Evolutionary conservation across 2,888 invertebrate genomes (phyloP), one percentile per base, ranked within the genome.

Genomic region (Hermodice carunculata): DNA sequence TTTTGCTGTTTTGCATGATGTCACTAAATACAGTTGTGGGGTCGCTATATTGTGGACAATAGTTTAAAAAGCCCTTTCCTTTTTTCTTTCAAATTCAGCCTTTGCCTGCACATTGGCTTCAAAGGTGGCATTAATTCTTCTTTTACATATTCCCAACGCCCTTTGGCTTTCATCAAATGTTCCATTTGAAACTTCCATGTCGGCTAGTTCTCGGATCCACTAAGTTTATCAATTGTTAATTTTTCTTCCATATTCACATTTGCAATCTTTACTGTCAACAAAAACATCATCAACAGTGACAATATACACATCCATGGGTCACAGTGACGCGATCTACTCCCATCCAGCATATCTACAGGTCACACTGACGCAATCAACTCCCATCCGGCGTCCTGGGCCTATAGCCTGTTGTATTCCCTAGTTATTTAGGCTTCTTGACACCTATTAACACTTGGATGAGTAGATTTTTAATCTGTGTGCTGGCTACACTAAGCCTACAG

Each of bases 151-250:
- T 28, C 19, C 29, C 51, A 51, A 11, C 8, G 51, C 8, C 19
- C 29, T 29, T 51, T 51, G 8, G 51, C 51, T 28, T 17, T 26
- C 51, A 51, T 11, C 11, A 51, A 51, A 28, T 51, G 51, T 19
- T 51, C 19, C 28, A 51, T 29, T 29, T 51, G 51, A 29, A 26
- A 51, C 19, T 51, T 51, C 51, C 51, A 51, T 11, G 29, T 51
- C 26, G 14, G 8, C 24, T 11, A 51, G 29, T 51, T 51, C 11
- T n/a, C n/a, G n/a, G 51, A 22, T 11, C 29, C 51, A 22, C 11
- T 19, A 11, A 51, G 29, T 28, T 28, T 51, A 14, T 51, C 51
- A 22, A 51, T 19, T 11, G 11, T 14, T 11, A 11, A 51, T 19
- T 51, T 51, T 8, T 51, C 51, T 29, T 28, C 51, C 24, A 22